Percentiles rank a stretch among this genome's conserved stretches.
phyloP scores from a whole-genome alignment of 2,797 vertebrate genomes.

The Botia kubotai region DNA sequence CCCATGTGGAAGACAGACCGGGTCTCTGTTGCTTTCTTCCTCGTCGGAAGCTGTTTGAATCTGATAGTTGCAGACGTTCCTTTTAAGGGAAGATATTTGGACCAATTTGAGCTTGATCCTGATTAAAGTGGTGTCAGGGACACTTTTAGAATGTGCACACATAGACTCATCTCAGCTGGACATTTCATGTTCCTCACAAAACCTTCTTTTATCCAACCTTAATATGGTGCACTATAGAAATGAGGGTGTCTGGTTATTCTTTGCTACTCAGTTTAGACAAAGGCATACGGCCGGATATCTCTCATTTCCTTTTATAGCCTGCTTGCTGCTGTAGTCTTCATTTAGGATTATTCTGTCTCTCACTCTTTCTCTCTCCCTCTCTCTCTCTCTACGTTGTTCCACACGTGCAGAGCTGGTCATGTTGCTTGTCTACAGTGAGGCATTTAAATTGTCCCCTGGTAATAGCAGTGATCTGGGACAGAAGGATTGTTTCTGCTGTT shows the following conservation, averaged over 20 bases:
- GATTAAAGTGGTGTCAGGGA: background rate
- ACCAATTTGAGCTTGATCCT: background rate
- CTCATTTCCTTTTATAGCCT: constrained; percentile 64
- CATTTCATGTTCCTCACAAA: background rate
- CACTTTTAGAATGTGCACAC: background rate
- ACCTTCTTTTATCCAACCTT: background rate
- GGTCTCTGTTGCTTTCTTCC: constrained; percentile 1
- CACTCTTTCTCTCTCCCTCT: constrained; percentile 34
- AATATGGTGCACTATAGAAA: background rate
- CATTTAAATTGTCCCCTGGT: constrained; percentile 52
- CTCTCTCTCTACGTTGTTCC: constrained; percentile 28
- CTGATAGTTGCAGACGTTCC: background rate
- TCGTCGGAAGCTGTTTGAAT: background rate
- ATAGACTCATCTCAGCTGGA: constrained; percentile 29
- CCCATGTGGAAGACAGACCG: constrained; percentile 3
- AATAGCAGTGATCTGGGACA: constrained; percentile 65
- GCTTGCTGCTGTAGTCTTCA: constrained; percentile 30
- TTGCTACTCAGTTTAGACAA: constrained; percentile 41
- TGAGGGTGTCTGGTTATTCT: constrained; percentile 2
- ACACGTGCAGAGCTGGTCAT: constrained; percentile 57
- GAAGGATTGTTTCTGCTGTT: constrained; percentile 70
- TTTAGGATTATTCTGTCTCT: constrained; percentile 22
- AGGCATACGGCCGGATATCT: constrained; percentile 42
- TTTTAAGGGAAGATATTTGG: constrained; percentile 25
- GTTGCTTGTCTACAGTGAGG: constrained; percentile 61